Percentiles rank a stretch among this genome's conserved stretches.
These are phyloP conservation scores for Meloe dianella DNA, from an alignment of 2,888 invertebrate species.

Conservation along the genomic window DNA sequence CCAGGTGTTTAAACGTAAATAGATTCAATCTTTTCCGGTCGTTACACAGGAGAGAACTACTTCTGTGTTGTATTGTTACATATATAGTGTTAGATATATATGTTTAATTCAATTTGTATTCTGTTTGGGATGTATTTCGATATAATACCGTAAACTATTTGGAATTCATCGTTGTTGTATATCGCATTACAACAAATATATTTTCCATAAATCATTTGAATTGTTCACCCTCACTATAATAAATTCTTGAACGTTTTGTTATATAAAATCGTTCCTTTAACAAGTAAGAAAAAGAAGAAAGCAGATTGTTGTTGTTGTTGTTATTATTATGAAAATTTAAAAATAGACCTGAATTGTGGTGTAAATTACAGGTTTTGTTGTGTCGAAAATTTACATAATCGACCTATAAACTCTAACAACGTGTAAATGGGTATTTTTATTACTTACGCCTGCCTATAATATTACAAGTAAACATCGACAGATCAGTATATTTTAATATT, in stretches of 20 bases:
- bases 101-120: slow-evolving; percentile 7
- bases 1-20: slow-evolving; percentile 40
- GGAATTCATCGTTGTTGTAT: background rate
- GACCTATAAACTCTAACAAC: slow-evolving; percentile 29
- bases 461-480: background rate
- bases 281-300: background rate
- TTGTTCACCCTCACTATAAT: background rate
- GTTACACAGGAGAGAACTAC: slow-evolving; percentile 35
- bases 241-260: background rate
- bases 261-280: background rate
- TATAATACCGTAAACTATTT: background rate
- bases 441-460: slow-evolving; percentile 23
- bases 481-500: background rate
- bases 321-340: background rate
- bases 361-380: slow-evolving; percentile 24
- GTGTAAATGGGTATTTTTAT: slow-evolving; percentile 31
- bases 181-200: slow-evolving; percentile 1
- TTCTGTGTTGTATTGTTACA: slow-evolving; percentile 2
- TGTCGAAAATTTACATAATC: slow-evolving; percentile 32
- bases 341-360: slow-evolving; percentile 13
- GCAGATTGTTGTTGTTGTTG: background rate
- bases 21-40: slow-evolving; percentile 43
- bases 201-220: background rate
- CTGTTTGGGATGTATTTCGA: background rate
- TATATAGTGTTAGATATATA: background rate